Conservation (phyloP, 2,113 vertebrate species). For the Hiodon tergisus region DNA sequence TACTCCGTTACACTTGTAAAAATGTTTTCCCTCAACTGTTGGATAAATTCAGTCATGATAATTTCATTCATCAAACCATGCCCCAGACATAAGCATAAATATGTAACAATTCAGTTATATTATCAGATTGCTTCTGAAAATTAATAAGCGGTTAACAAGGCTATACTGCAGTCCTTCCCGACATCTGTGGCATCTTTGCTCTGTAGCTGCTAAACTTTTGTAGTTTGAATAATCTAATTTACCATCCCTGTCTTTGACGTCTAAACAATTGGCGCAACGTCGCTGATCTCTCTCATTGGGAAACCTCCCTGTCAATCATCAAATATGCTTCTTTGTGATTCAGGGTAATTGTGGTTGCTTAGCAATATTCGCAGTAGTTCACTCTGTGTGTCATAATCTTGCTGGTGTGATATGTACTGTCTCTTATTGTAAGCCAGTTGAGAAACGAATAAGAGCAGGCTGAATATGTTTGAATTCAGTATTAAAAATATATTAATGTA, state of each 20-base stretch:
- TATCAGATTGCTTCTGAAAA: background rate
- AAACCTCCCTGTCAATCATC: constrained; percentile 4
- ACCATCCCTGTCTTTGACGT: constrained; percentile 16
- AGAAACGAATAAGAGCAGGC: too few species aligned
- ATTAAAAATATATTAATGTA: too few species aligned
- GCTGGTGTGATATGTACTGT: too few species aligned
- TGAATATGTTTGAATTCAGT: too few species aligned
- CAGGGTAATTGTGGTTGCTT: constrained; percentile 28
- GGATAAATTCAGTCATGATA: too few species aligned
- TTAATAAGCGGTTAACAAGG: background rate
- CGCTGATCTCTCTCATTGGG: constrained; percentile 23
- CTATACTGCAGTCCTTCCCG: constrained; percentile 1
- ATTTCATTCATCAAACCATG: too few species aligned
- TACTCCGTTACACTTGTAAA: too few species aligned
- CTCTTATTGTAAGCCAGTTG: too few species aligned
- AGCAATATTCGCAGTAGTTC: constrained; percentile 19
- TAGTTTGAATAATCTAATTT: constrained; percentile 15
- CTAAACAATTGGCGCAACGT: background rate
- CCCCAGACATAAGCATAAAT: too few species aligned
- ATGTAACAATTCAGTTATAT: background rate
- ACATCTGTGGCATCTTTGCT: constrained; percentile 22
- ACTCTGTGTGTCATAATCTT: background rate
- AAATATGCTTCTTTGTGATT: constrained; percentile 13
- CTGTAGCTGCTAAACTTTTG: constrained; percentile 8
- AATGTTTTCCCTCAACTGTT: too few species aligned